Base-by-base conservation (phyloP, 2,888 invertebrate species). In the Monoplex corrugatus region DNA sequence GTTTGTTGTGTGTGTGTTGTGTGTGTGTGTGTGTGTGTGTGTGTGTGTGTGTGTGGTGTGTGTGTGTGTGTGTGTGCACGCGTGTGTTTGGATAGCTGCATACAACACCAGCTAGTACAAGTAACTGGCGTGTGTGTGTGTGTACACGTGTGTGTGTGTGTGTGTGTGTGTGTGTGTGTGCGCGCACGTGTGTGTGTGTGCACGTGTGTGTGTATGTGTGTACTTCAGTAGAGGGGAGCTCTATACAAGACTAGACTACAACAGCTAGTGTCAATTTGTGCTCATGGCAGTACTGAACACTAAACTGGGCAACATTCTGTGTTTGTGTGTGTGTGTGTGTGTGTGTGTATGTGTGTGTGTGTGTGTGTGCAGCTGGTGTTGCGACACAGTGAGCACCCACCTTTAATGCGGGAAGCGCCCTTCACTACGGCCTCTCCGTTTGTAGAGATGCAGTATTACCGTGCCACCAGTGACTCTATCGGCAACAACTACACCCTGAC, bases 381-480 rank as follows among this genome's bases (percentile, higher is more conserved):
- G 35, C 91, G 94, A 23, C 95, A 96, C 92, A 95, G 95, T 93
- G 94, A 95, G 90, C 96, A 96, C 92, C 97, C 97, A 0, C 97
- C 97, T 6, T 96, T 98, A 90, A 97, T 98, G 96, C 97, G 97
- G 93, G 96, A 96, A 28, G 97, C 97, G 91, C 97, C 97, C 5
- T 97, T 97, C 97, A 98, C 97, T 0, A 97, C 97, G 91, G 97
- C 97, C 0, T 97, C 97, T 1, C 97, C 97, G 0, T 97, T 97
- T 94, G 97, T 97, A 93, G 96, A 96, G 92, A 93, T 95, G 89
- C 94, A 94, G 89, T 94, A 92, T 89, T 95, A 94, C 92, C 91
- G 95, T 10, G 94, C 95, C 44, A 98, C 98, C 0, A 97, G 97
- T 43, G 97, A 98, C 95, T 97, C 97, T 16, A 98, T 97, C 86